Evolutionary conservation across 2,113 vertebrate species (phyloP).

Genomic region (Cardinalis cardinalis): DNA sequence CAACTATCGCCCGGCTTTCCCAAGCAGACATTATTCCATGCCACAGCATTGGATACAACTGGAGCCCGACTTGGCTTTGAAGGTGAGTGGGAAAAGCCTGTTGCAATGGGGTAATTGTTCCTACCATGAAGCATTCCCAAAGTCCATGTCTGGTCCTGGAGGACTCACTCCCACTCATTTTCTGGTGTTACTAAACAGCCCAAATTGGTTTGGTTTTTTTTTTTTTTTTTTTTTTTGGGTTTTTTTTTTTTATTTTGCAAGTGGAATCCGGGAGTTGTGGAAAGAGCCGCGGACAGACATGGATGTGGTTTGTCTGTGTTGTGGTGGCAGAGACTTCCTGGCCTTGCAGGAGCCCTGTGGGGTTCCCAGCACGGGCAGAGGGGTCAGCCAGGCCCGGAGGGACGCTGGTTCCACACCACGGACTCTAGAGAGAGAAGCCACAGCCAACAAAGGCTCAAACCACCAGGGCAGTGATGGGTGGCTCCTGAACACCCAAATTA

Average conservation of each 20-base stretch:
- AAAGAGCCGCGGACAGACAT: background rate
- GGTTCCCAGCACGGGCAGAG: background rate
- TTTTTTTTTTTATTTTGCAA: background rate
- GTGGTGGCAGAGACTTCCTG: background rate
- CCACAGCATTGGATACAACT: fast-evolving
- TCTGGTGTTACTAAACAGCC: background rate
- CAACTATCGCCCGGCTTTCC: background rate
- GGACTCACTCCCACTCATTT: background rate
- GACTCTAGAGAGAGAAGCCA: background rate
- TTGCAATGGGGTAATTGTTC: background rate
- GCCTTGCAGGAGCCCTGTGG: background rate
- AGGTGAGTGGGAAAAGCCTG: background rate
- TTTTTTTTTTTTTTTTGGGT: background rate
- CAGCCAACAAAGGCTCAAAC: background rate
- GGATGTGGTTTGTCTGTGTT: background rate
- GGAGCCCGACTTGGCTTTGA: background rate
- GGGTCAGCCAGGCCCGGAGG: background rate
- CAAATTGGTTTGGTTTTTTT: background rate
- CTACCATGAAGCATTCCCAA: background rate
- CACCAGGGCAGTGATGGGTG: fast-evolving
- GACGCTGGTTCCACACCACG: background rate
- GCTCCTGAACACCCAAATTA: background rate
- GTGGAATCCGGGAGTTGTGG: background rate
- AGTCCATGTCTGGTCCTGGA: background rate
- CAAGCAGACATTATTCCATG: background rate